Conservation (phyloP, 2,888 invertebrate species). For the Thelaira solivaga region DNA sequence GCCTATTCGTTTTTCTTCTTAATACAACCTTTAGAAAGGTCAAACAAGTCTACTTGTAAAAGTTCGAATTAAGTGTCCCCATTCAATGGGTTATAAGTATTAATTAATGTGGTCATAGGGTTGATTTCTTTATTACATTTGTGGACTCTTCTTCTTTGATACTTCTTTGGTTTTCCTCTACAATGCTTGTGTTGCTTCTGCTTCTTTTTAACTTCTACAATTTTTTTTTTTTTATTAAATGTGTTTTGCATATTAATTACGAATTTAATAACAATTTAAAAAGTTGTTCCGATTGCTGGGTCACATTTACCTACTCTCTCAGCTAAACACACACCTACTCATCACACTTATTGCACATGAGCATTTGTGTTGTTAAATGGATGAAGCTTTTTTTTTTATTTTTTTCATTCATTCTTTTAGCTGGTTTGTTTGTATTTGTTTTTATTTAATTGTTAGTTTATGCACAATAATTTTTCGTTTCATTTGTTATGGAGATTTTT, state of each 20-base stretch:
- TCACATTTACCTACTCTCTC: slow-evolving; percentile 28
- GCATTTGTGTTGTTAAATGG: too few species aligned
- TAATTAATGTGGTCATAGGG: slow-evolving; percentile 17
- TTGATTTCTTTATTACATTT: slow-evolving; percentile 38
- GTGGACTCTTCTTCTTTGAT: slow-evolving; percentile 43
- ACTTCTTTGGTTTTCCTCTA: slow-evolving; percentile 32
- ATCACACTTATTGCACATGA: too few species aligned
- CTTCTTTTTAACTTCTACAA: slow-evolving; percentile 32
- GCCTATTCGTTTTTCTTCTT: too few species aligned
- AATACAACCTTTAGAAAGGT: too few species aligned
- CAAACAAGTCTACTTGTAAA: too few species aligned
- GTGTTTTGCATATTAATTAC: slow-evolving; percentile 59
- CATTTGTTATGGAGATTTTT: slow-evolving; percentile 30
- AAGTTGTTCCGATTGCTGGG: slow-evolving; percentile 61
- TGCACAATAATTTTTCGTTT: slow-evolving; percentile 38
- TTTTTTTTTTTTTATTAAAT: slow-evolving; percentile 30
- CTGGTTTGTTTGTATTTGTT: background rate
- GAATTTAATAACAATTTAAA: slow-evolving; percentile 50
- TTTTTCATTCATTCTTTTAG: too few species aligned
- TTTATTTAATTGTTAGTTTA: slow-evolving; percentile 28
- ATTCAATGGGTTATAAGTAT: slow-evolving; percentile 42
- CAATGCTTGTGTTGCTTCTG: slow-evolving; percentile 23
- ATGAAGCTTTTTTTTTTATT: slow-evolving; percentile 8
- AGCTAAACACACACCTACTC: background rate
- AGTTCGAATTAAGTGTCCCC: too few species aligned